Evolutionary conservation across 2,113 vertebrate genomes (phyloP), one percentile per base, ranked within the genome.

Genomic region (Urocynchramus pylzowi): DNA sequence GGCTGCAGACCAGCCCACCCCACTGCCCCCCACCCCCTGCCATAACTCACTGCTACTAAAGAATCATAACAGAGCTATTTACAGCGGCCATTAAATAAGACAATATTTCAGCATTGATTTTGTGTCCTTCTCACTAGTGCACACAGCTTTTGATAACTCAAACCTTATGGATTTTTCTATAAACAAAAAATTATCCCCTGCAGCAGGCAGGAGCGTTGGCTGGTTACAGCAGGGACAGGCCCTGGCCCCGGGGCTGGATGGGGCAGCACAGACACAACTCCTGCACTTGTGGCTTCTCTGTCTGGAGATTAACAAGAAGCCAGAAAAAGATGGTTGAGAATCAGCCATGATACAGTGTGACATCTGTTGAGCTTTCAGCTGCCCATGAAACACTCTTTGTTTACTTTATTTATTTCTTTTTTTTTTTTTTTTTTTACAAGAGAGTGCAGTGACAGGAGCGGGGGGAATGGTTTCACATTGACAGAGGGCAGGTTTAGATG

Each of bases 21-120:
- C 35, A 9, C 77, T 56, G 83, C 84, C 91, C 76, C 10, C 44
- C 5, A 31, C 6, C 33, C 89, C 53, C 71, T 95, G 80, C 79
- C 96, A 94, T 97, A 96, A 98, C 97, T 98, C 96, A 96, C 97
- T 93, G 94, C 97, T 97, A 92, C 97, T 96, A 97, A 98, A 97
- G 94, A 97, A 98, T 98, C 98, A 97, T 98, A 97, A 98, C 98
- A 97, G 96, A 97, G 94, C 98, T 97, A 97, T 99, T 99, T 99
- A 99, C 98, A 99, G 98, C 97, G 91, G 98, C 97, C 89, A 92
- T 98, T 98, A 98, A 99, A 98, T 98, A 98, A 98, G 98, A 98
- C 98, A 98, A 98, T 99, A 99, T 98, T 98, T 99, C 98, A 98
- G 93, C 95, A 99, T 99, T 84, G 99, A 99, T 99, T 99, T 98